Percentiles rank a stretch among this genome's conserved stretches.
phyloP scores from a whole-genome alignment of 2,113 vertebrate species.

The Xerus inauris region DNA sequence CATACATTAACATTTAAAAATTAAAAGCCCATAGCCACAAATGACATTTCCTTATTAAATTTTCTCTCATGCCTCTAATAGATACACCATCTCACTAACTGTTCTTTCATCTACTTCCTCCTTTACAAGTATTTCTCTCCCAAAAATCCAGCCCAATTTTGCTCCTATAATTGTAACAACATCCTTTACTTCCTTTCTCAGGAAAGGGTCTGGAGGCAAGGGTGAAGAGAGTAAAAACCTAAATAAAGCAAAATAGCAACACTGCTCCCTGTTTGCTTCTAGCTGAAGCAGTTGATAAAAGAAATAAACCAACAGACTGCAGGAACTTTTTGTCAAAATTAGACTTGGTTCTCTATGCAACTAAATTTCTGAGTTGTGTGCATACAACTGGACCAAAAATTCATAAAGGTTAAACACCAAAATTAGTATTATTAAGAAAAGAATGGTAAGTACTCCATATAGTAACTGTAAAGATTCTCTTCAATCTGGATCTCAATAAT shows the following conservation, averaged over 20 bases:
- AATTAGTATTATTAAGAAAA: conserved; percentile 57
- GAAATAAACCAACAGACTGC: conserved; percentile 30
- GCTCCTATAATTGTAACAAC: not conserved
- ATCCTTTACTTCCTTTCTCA: conserved; percentile 38
- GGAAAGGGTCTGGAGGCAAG: conserved; percentile 17
- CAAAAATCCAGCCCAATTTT: conserved; percentile 52
- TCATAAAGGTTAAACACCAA: conserved; percentile 25
- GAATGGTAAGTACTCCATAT: not conserved
- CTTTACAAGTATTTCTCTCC: conserved; percentile 19
- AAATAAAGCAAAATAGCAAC: conserved; percentile 37
- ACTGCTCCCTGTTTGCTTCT: not conserved
- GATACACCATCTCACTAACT: not conserved
- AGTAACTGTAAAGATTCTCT: conserved; percentile 25
- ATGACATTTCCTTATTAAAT: conserved; percentile 37
- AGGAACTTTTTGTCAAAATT: conserved; percentile 17
- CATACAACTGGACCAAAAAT: conserved; percentile 18
- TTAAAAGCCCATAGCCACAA: conserved; percentile 32
- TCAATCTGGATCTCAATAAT: not conserved
- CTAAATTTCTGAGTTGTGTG: conserved; percentile 52
- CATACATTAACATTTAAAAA: conserved; percentile 40
- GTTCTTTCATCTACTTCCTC: conserved; percentile 26
- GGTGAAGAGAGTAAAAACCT: not conserved
- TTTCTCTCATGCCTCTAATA: not conserved
- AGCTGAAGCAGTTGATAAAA: conserved; percentile 50
- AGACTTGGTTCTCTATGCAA: conserved; percentile 56